phyloP scores from a whole-genome alignment of 2,113 vertebrate genomes.

The Gobius niger region DNA sequence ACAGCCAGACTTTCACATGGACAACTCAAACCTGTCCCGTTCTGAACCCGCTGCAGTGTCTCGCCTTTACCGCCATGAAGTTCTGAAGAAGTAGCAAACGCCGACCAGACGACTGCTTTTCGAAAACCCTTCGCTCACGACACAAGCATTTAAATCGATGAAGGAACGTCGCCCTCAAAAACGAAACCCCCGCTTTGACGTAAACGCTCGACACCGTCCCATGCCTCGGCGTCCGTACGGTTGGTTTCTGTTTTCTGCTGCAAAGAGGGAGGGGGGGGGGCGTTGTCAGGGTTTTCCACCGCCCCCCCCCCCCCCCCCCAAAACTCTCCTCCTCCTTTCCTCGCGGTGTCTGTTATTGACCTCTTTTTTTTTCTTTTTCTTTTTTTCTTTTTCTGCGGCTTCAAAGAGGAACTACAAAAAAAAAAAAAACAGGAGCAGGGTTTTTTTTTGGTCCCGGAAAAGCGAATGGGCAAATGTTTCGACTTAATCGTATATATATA shows the following conservation, averaged over 20 bases:
- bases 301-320: constrained; percentile 20
- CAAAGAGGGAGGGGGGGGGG: constrained; percentile 22
- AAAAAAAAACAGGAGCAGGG: background rate
- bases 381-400: constrained; percentile 16
- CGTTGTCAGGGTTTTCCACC: background rate
- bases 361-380: too few relatives aligned
- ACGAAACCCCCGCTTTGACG: too few relatives aligned
- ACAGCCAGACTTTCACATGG: too few relatives aligned
- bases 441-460: background rate
- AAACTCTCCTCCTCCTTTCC: background rate
- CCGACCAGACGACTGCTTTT: too few relatives aligned
- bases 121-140: too few relatives aligned
- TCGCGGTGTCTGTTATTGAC: constrained; percentile 34
- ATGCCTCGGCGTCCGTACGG: constrained; percentile 34
- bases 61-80: too few relatives aligned
- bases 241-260: constrained; percentile 38
- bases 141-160: too few relatives aligned
- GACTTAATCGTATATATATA: constrained; percentile 46
- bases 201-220: background rate
- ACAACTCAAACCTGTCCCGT: too few relatives aligned
- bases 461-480: constrained; percentile 4
- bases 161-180: too few relatives aligned
- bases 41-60: too few relatives aligned
- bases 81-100: too few relatives aligned
- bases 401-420: constrained; percentile 34